phyloP scores from a whole-genome alignment of 2,797 vertebrate species.

The Crocodylus rhombifer region DNA sequence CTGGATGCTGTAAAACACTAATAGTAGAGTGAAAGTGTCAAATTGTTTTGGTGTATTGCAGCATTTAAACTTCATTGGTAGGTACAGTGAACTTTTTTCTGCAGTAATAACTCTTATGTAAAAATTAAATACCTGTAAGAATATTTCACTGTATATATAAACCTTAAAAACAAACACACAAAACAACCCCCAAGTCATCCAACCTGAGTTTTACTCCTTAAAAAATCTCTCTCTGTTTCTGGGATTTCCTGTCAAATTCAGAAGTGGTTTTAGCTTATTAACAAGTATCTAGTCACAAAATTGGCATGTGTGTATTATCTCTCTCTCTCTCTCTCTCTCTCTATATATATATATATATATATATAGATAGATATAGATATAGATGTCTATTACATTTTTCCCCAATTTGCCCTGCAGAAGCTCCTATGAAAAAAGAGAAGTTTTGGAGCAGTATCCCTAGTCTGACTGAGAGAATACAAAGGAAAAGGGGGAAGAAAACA shows the following conservation, averaged over 20 bases:
- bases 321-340: no score
- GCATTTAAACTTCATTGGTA: not conserved
- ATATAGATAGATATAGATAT: no score
- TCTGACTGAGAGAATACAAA: no score
- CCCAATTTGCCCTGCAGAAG: no score
- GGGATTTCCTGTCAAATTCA: not conserved
- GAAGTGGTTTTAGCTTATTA: slow-evolving; percentile 1
- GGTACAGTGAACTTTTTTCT: not conserved
- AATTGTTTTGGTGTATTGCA: not conserved
- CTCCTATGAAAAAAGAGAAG: no score
- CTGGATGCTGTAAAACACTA: not conserved
- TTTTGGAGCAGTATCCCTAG: no score
- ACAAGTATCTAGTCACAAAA: not conserved
- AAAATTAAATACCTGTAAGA: not conserved
- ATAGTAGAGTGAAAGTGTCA: not conserved
- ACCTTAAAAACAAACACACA: not conserved
- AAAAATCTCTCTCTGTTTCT: not conserved
- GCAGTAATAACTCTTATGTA: not conserved
- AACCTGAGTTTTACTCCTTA: not conserved
- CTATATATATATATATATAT: no score
- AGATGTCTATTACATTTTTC: no score
- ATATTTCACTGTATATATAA: not conserved
- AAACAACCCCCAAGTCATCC: not conserved
- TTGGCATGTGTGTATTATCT: no score
- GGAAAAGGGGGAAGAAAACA: no score